Evolutionary conservation across 2,113 vertebrate species (phyloP), one percentile per base, ranked within the genome.

Genomic region (Corythoichthys haematopterus): DNA sequence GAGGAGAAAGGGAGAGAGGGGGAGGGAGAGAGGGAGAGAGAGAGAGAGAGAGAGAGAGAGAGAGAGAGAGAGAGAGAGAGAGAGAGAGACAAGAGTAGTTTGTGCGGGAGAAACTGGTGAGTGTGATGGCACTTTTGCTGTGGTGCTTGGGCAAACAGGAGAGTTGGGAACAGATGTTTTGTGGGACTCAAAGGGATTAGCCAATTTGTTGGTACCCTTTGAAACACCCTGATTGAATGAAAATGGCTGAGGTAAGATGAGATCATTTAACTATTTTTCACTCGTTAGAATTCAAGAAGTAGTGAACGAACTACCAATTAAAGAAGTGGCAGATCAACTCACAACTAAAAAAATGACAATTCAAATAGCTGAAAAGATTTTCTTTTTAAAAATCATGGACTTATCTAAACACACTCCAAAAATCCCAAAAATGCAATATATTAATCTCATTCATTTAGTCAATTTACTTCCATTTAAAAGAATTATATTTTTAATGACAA

Each of bases 221-320:
- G 91, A 92, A 90, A 88, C 91, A 68, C 20, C 91, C 90, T 72
- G 89, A 91, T 86, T 91, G 86, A 73, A 90, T 90, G 92, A 94
- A 90, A 88, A 98, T 97, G 96, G 94, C 95, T 64, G 95, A 97
- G 95, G 96, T 98, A 93, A 96, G 95, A 85, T 11, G 87, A 82
- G 79, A 80, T 40, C 20, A 50, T 64, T 59, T 12, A 33, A 9
- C 16, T 52, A 4, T 14, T 38, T 14, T 15, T 37, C 37, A 3
- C 58, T 28, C 20, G 20, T 28, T 28, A 28, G 20, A 28, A 28
- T 28, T 28, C 20, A 28, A 28, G 20, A 28, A 28, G 20, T 28
- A 28, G 20, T 28, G 20, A 28, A 28, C 20, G 20, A 28, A 28
- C 20, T 28, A 28, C 20, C 20, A 28, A 28, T 28, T 28, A 28